Evolutionary conservation across 2,888 invertebrate genomes (phyloP).

Genomic region (Tenthredo notha): DNA sequence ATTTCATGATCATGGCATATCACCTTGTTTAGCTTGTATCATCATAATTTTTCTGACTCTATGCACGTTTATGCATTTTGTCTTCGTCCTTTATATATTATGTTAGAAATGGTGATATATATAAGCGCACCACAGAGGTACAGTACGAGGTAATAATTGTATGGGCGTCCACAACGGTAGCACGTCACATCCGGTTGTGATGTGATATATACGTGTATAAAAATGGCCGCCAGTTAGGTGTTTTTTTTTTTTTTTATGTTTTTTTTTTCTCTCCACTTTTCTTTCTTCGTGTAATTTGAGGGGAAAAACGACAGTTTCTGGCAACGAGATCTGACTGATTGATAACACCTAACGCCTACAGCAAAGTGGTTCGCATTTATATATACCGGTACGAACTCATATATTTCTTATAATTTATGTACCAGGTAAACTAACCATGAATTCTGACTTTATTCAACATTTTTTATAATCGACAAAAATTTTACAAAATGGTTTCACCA

Average conservation of each 20-base stretch:
- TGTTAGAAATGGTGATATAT: not conserved
- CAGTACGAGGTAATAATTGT: conserved; percentile 32
- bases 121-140: not conserved
- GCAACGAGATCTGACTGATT: conserved; percentile 38
- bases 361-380: conserved; percentile 13
- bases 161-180: conserved; percentile 29
- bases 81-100: not conserved
- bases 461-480: not conserved
- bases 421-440: not conserved
- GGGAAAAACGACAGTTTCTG: conserved; percentile 66
- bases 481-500: not conserved
- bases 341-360: conserved; percentile 39
- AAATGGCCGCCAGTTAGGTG: conserved; percentile 65
- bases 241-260: not conserved
- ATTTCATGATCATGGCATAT: not conserved
- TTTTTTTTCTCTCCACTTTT: conserved; percentile 19
- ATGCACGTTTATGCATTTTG: not conserved
- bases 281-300: conserved; percentile 63
- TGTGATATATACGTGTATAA: conserved; percentile 53
- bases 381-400: not conserved
- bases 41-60: too few species aligned
- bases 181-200: conserved; percentile 67
- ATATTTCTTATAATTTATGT: not conserved
- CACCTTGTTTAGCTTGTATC: not conserved
- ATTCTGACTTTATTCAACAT: not conserved